phyloP scores from a whole-genome alignment of 2,888 invertebrate genomes.

The Melolontha melolontha region DNA sequence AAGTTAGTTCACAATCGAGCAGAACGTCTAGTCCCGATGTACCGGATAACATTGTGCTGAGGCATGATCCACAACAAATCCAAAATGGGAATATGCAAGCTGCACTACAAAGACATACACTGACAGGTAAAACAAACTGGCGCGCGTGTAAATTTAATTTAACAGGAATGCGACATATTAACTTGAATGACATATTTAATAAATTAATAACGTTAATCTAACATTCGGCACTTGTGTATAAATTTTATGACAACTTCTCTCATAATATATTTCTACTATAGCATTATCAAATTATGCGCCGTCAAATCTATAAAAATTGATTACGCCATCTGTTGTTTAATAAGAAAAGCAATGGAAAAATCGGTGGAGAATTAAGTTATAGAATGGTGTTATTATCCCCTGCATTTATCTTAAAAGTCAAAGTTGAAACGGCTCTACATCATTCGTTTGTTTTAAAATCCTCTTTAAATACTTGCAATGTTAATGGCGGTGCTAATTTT shows the following conservation, averaged over 20 bases:
- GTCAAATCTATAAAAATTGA: too few species aligned
- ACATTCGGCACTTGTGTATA: conserved; percentile 1
- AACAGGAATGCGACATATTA: conserved; percentile 29
- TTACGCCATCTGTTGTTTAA: too few species aligned
- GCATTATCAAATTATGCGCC: too few species aligned
- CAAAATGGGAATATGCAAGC: conserved; percentile 56
- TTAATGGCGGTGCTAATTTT: conserved; percentile 17
- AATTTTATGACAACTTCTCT: too few species aligned
- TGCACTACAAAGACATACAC: conserved; percentile 55
- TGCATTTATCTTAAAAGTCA: too few species aligned
- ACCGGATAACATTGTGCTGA: conserved; percentile 59
- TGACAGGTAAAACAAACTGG: conserved; percentile 55
- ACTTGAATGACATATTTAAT: conserved; percentile 19
- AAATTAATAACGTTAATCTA: conserved; percentile 19
- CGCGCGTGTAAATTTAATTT: not conserved
- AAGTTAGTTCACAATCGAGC: conserved; percentile 69
- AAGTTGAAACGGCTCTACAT: too few species aligned
- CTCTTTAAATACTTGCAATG: conserved; percentile 27
- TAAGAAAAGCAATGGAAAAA: too few species aligned
- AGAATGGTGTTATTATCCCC: too few species aligned
- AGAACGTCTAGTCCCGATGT: conserved; percentile 70
- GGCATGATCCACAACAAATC: conserved; percentile 60
- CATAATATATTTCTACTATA: too few species aligned
- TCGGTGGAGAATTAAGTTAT: too few species aligned
- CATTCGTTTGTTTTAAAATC: not conserved